These are phyloP conservation scores for Xenopus borealis DNA, from an alignment of 2,113 vertebrate species.

Conservation along the genomic window DNA sequence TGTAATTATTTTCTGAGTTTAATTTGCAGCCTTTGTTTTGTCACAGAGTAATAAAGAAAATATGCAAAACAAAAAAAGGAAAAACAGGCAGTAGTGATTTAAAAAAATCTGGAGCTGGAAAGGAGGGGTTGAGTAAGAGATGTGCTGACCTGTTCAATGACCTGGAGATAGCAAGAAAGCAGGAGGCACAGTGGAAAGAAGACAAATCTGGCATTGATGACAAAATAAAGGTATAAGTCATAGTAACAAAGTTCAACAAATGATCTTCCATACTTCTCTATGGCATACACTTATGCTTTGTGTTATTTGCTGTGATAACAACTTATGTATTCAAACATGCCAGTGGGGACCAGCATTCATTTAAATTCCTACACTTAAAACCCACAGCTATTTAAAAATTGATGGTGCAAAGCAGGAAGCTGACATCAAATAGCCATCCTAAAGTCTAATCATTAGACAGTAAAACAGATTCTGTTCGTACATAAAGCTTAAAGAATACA, in stretches of 20 bases:
- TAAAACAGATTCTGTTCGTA: constrained; percentile 63
- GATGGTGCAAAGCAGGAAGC: constrained; percentile 78
- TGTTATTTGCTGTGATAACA: constrained; percentile 73
- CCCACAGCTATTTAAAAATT: constrained; percentile 83
- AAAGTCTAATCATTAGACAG: constrained; percentile 77
- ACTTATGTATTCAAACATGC: constrained; percentile 74
- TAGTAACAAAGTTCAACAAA: constrained; percentile 41
- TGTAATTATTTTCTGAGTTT: constrained; percentile 10
- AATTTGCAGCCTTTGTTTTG: constrained; percentile 9
- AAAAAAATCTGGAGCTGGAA: constrained; percentile 78
- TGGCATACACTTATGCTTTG: constrained; percentile 56
- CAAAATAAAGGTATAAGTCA: constrained; percentile 77
- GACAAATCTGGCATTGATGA: constrained; percentile 71
- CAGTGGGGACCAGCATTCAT: constrained; percentile 73
- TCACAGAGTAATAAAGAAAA: constrained; percentile 77
- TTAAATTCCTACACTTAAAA: constrained; percentile 78
- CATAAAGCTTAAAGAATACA: constrained; percentile 52
- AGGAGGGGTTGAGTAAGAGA: constrained; percentile 76
- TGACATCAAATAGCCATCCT: constrained; percentile 77
- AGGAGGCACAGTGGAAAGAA: constrained; percentile 70
- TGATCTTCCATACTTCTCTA: constrained; percentile 57
- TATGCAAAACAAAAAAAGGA: constrained; percentile 71
- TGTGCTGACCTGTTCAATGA: constrained; percentile 81
- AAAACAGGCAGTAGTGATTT: constrained; percentile 78
- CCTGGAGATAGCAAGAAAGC: constrained; percentile 85